Base-by-base conservation (phyloP, 2,113 vertebrate genomes). In the Synchiropus splendidus region DNA sequence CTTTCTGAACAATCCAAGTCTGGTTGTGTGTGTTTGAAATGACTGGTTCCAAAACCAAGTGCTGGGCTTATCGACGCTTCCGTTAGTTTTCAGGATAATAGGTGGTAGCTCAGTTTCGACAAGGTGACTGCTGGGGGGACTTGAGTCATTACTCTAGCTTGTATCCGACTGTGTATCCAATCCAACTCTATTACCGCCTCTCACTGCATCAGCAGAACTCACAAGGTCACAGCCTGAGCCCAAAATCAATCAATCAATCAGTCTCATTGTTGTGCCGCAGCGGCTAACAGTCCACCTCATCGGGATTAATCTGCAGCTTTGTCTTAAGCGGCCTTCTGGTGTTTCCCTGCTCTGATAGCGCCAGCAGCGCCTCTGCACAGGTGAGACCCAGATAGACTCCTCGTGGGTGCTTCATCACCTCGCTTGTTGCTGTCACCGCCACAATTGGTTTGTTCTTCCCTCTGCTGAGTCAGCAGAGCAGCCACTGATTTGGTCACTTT, bases 381-480 rank as follows among this genome's bases (percentile, higher is more conserved):
- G 78, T 82, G 73, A 71, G 76, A 81, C 77, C 79, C 72, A 80
- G 64, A 76, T 77, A 70, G 61, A 53, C 63, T 42, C 58, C 53
- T 61, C 54, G 2, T 2, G 1, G 65, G 76, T 80, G 60, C 77
- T 85, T 76, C 54, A 84, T 84, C 83, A 83, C 65, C 33, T 46
- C 1, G 57, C 67, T 69, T 59, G 55, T 74, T 73, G 64, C 59
- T 80, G 81, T 85, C 83, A 83, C 30, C 18, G 72, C 56, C 52
- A 80, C 79, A 79, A 77, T 82, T 70, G 79, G 59, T 62, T 69
- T 54, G 68, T 70, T 51, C 70, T 59, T 49, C 42, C 54, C 48
- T 67, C 45, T 72, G 80, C 78, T 77, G 71, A 44, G 51, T 86
- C 80, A 81, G 83, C 80, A 80, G 33, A 70, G 60, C 49, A 64